These are phyloP conservation scores for Microdon myrmicae DNA, from an alignment of 2,888 invertebrate genomes.

Conservation along the genomic window DNA sequence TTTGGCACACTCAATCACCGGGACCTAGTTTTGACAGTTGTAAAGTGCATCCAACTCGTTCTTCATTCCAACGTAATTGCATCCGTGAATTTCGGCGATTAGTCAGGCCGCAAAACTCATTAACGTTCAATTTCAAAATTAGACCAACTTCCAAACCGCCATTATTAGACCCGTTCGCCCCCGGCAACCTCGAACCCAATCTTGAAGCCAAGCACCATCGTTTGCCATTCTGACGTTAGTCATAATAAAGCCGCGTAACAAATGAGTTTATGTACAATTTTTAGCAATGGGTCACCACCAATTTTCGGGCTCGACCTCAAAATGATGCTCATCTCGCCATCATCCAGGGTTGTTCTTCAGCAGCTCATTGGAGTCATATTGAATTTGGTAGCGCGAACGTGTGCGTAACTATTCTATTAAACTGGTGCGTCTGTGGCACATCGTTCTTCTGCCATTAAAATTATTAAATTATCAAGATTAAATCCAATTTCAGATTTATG, in stretches of 20 bases:
- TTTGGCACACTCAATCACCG: too few species aligned
- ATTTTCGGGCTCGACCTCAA: slow-evolving; percentile 28
- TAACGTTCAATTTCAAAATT: slow-evolving; percentile 46
- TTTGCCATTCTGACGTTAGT: too few species aligned
- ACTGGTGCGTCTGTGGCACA: slow-evolving; percentile 32
- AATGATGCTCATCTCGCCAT: slow-evolving; percentile 39
- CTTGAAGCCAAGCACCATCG: slow-evolving; percentile 1
- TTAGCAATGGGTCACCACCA: slow-evolving; percentile 25
- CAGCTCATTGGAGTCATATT: slow-evolving; percentile 27
- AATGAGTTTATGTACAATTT: slow-evolving; percentile 24
- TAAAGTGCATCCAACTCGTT: slow-evolving; percentile 28
- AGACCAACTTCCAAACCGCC: slow-evolving; percentile 22
- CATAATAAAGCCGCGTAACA: slow-evolving; percentile 23
- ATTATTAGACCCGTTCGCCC: slow-evolving; percentile 1
- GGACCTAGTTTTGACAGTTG: slow-evolving; percentile 4
- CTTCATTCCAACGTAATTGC: slow-evolving; percentile 28
- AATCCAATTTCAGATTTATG: slow-evolving; percentile 56
- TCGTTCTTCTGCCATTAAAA: slow-evolving; percentile 50
- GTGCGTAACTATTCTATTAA: slow-evolving; percentile 35
- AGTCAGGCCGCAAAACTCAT: slow-evolving; percentile 44
- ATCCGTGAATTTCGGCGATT: slow-evolving; percentile 39
- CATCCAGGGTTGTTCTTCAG: slow-evolving; percentile 30
- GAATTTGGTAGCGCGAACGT: slow-evolving; percentile 6
- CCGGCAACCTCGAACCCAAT: slow-evolving; percentile 3
- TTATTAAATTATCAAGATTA: slow-evolving; percentile 56